Percentiles rank a stretch among this genome's conserved stretches.
Conservation (phyloP, 1,140 invertebrate genomes). For the Drosophila lacteicornis region DNA sequence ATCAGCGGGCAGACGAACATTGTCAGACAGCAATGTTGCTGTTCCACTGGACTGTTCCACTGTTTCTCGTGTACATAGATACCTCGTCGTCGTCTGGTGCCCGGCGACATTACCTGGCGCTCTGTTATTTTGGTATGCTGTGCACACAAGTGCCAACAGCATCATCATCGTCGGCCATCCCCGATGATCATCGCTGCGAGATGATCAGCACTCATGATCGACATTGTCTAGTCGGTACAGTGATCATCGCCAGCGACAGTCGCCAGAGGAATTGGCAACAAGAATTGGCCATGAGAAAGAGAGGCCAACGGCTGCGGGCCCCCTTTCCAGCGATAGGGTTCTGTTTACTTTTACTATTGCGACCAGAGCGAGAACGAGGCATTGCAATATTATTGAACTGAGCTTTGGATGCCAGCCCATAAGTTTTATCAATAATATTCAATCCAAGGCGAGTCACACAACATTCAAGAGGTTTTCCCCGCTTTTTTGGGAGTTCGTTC, state of each 20-base stretch:
- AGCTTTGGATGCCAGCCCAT: conserved; percentile 31
- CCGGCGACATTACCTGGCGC: conserved; percentile 76
- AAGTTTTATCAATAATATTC: conserved; percentile 84
- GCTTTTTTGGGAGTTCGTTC: conserved; percentile 53
- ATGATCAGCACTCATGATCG: conserved; percentile 56
- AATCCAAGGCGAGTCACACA: conserved; percentile 66
- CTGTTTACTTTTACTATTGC: conserved; percentile 52
- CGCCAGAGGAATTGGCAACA: conserved; percentile 51
- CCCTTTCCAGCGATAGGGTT: conserved; percentile 17
- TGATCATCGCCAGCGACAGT: conserved; percentile 56
- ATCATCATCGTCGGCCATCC: conserved; percentile 35
- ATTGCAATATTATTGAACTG: conserved; percentile 51
- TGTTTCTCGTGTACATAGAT: conserved; percentile 1
- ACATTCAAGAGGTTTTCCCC: conserved; percentile 22
- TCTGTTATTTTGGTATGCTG: conserved; percentile 75
- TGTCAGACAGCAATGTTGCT: conserved; percentile 62
- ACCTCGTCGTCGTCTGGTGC: conserved; percentile 48
- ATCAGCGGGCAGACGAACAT: conserved; percentile 55
- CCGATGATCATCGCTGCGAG: conserved; percentile 51
- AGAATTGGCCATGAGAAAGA: conserved; percentile 18
- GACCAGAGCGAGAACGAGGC: conserved; percentile 9
- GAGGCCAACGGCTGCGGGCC: conserved; percentile 1
- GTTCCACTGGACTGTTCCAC: conserved; percentile 31
- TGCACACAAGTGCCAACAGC: conserved; percentile 71
- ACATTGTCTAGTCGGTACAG: conserved; percentile 65